Conservation (phyloP, 2,797 vertebrate species). For the Hemibagrus guttatus region DNA sequence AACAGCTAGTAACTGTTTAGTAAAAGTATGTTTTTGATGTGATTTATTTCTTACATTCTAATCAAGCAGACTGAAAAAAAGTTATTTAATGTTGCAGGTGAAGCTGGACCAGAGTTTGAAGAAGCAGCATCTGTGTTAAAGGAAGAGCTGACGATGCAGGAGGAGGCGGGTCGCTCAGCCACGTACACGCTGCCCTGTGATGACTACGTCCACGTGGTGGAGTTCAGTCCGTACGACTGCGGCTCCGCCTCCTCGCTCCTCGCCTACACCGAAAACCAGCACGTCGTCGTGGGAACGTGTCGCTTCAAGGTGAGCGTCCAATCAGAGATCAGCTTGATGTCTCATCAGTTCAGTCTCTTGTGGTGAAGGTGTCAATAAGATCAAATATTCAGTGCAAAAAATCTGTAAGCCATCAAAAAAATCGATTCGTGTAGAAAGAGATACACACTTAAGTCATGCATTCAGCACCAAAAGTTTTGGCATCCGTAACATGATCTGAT, state of each 20-base stretch:
- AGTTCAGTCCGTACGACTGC: conserved; percentile 90
- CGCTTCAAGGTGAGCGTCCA: conserved; percentile 83
- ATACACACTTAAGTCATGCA: not conserved
- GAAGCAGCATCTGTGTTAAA: not conserved
- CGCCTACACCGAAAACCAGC: conserved; percentile 91
- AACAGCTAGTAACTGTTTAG: too few relatives aligned
- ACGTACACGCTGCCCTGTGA: conserved; percentile 90
- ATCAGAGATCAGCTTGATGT: not conserved
- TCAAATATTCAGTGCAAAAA: not conserved
- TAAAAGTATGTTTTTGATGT: too few relatives aligned
- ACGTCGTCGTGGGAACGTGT: conserved; percentile 86
- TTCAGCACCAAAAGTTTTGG: not conserved
- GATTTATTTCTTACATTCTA: not conserved
- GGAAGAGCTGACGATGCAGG: conserved; percentile 74
- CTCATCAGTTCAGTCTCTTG: not conserved
- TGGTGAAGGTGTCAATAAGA: not conserved
- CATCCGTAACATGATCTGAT: not conserved
- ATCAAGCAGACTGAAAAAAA: not conserved
- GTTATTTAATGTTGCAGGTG: not conserved
- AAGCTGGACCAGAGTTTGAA: not conserved
- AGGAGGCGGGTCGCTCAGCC: conserved; percentile 77
- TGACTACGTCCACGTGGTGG: conserved; percentile 90
- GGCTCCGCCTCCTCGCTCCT: conserved; percentile 83
- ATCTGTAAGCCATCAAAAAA: not conserved
- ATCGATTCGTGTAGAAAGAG: not conserved